A percentile compares a stretch with the other conserved stretches of the same genome.
Evolutionary conservation across 2,797 vertebrate genomes (phyloP).

Genomic region (Poecilia wingei): DNA sequence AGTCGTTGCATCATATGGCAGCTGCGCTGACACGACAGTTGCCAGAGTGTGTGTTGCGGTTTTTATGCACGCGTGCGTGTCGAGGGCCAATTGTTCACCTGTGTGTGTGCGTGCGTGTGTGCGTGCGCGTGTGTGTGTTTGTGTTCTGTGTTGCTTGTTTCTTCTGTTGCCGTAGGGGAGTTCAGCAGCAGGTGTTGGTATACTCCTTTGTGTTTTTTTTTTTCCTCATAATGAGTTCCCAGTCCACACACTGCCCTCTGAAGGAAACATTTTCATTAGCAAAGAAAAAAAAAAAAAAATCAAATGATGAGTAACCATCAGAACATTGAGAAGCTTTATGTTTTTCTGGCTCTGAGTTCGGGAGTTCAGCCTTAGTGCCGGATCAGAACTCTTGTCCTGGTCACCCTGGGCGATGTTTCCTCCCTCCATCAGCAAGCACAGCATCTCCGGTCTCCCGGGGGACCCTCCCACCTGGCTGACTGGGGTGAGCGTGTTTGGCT

Average conservation of each 20-base stretch:
- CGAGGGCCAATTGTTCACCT: not conserved
- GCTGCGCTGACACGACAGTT: constrained; percentile 4
- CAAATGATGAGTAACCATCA: not conserved
- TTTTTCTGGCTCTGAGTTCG: constrained; percentile 7
- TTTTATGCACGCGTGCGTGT: constrained; percentile 30
- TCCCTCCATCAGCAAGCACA: constrained; percentile 53
- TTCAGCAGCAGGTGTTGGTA: constrained; percentile 65
- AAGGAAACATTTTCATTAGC: constrained; percentile 37
- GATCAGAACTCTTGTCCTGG: constrained; percentile 33
- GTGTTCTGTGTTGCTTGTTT: constrained; percentile 39
- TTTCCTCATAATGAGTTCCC: constrained; percentile 73
- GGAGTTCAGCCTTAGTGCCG: constrained; percentile 33
- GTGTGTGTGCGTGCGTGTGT: not conserved
- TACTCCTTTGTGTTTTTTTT: constrained; percentile 46
- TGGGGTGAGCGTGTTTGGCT: constrained; percentile 6
- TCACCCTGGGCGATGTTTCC: constrained; percentile 52
- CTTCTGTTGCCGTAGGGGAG: constrained; percentile 47
- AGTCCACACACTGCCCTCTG: constrained; percentile 51
- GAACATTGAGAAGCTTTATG: not conserved
- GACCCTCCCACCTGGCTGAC: constrained; percentile 45
- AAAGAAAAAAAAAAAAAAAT: not conserved
- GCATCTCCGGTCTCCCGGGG: constrained; percentile 39
- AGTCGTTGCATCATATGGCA: constrained; percentile 54
- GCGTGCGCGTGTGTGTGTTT: not conserved
- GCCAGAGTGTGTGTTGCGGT: constrained; percentile 28